A percentile compares a stretch with the other conserved stretches of the same genome.
These are phyloP conservation scores for Mimachlamys varia DNA, from an alignment of 2,888 invertebrate species.

Conservation along the genomic window DNA sequence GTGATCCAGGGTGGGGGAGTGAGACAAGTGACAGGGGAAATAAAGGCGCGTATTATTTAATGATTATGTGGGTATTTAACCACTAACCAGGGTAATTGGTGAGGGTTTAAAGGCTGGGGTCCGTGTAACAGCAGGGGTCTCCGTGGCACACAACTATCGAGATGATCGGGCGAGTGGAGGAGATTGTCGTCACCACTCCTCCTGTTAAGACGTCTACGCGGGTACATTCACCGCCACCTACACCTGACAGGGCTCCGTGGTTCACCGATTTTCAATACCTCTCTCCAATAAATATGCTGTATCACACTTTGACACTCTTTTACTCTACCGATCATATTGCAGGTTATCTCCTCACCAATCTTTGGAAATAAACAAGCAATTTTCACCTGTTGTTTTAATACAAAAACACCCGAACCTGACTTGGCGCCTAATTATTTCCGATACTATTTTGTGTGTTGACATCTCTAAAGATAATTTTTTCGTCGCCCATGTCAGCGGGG, in stretches of 20 bases:
- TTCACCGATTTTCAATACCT: not conserved
- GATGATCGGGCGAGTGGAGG: not conserved
- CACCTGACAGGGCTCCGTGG: not conserved
- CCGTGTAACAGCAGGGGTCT: slow-evolving; percentile 1
- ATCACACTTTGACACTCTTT: slow-evolving; percentile 33
- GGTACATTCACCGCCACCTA: slow-evolving; percentile 33
- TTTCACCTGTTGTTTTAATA: slow-evolving; percentile 32
- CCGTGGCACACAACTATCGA: not conserved
- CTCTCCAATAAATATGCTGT: not conserved
- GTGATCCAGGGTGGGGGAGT: not conserved
- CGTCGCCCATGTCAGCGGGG: slow-evolving; percentile 3
- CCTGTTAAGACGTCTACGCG: slow-evolving; percentile 21
- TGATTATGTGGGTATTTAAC: slow-evolving; percentile 30
- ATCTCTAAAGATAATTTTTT: slow-evolving; percentile 7
- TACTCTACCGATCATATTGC: slow-evolving; percentile 15
- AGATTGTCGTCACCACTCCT: slow-evolving; percentile 29
- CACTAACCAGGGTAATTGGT: not conserved
- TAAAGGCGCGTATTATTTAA: not conserved
- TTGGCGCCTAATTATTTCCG: slow-evolving; percentile 34
- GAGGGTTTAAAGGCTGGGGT: not conserved
- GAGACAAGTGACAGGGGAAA: not conserved
- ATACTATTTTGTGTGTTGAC: slow-evolving; percentile 31
- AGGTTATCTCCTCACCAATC: not conserved
- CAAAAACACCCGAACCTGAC: slow-evolving; percentile 28
- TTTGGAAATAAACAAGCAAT: slow-evolving; percentile 21